A percentile compares a stretch with the other conserved stretches of the same genome.
Conservation (phyloP, 2,797 vertebrate genomes). For the Tapera naevia region DNA sequence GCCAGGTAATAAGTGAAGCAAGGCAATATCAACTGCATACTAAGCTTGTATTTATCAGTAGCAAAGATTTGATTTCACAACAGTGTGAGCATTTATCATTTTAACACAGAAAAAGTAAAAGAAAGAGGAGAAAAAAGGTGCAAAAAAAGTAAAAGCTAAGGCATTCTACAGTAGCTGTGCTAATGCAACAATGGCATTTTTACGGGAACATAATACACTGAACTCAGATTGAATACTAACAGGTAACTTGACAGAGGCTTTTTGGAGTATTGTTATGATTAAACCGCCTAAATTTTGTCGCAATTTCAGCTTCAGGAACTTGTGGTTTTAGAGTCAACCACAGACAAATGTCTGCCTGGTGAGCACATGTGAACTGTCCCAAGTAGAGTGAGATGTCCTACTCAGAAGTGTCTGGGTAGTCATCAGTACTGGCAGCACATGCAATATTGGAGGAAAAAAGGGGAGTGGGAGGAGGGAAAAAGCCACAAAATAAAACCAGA, state of each 20-base stretch:
- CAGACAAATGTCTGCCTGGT: constrained; percentile 68
- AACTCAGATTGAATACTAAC: background rate
- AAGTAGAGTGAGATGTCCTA: constrained; percentile 65
- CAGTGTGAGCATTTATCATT: background rate
- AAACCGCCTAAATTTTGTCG: constrained; percentile 10
- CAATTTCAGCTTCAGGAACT: constrained; percentile 56
- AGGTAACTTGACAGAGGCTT: constrained; percentile 26
- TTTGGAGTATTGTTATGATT: background rate
- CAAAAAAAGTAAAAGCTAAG: background rate
- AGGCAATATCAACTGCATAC: background rate
- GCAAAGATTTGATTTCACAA: background rate
- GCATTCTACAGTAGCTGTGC: background rate
- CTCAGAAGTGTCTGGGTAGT: constrained; percentile 66
- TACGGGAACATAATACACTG: background rate
- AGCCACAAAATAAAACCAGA: constrained; percentile 66
- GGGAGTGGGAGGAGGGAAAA: constrained; percentile 35
- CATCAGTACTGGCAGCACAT: constrained; percentile 60
- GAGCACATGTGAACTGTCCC: constrained; percentile 68
- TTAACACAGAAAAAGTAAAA: background rate
- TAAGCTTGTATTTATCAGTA: background rate
- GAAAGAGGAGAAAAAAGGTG: background rate
- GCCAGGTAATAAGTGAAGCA: background rate
- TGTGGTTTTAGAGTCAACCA: constrained; percentile 53
- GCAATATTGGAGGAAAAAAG: background rate
- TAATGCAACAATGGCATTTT: background rate